Evolutionary conservation across 2,797 vertebrate genomes (phyloP), one percentile per base, ranked within the genome.

Genomic region (Varecia variegata): DNA sequence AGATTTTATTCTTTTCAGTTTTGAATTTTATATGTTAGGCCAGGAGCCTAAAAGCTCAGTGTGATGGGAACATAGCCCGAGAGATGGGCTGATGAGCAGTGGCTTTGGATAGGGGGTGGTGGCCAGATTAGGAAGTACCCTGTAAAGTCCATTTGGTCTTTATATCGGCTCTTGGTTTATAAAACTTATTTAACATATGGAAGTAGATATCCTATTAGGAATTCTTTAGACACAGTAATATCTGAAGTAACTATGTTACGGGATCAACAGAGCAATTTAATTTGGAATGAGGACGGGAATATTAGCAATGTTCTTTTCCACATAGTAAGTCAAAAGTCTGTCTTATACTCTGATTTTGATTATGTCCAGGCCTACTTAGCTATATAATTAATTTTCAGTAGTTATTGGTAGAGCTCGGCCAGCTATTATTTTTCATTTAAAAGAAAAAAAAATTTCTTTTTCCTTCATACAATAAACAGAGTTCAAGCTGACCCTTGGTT

Each of bases 401-500:
- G 56, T 73, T 96, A 82, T 15, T 54, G 54, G n/a, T 87, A 80
- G 50, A 96, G 30, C 71, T 95, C 79, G 87, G 47, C 43, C 21
- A 25, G 60, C 70, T 92, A 15, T 94, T 81, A 85, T 17, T 88
- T 96, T 74, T 85, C 56, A 90, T 70, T 92, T 76, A 43, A 92
- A 86, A 40, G 30, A 60, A 56, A 89, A 85, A 85, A 83, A 91
- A 38, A 23, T 4, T 77, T 70, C 20, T 80, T 88, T 73, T 47
- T 13, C 4, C 13, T 90, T 88, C 32, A 32, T 62, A 32, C 1
- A 52, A 15, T 84, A 82, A 97, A 88, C 74, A 92, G 89, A 88
- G 76, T 81, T 97, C 90, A 81, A 56, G 54, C 47, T 94, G 93
- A 94, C 76, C 85, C 47, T 70, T 67, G 32, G 43, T 90, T 95